Evolutionary conservation across 2,888 invertebrate species (phyloP), one percentile per base, ranked within the genome.

Genomic region (Perdita meconis): DNA sequence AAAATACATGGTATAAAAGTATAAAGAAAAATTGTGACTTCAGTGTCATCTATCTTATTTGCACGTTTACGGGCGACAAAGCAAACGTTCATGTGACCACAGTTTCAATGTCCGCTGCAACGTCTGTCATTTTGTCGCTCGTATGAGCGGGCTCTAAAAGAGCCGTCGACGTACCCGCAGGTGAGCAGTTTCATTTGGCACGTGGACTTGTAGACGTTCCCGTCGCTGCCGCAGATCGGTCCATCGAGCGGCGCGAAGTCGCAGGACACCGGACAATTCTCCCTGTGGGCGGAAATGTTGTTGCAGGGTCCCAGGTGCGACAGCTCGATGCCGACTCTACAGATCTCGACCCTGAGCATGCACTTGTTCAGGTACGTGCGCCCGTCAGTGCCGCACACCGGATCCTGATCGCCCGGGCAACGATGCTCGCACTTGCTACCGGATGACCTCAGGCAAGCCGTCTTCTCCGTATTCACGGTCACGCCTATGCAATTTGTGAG

Each of bases 141-240:
- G n/a, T n/a, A n/a, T n/a, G n/a, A n/a, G n/a, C n/a, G n/a, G n/a
- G n/a, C n/a, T n/a, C n/a, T n/a, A n/a, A n/a, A n/a, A n/a, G n/a
- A 19, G 5, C 6, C 2, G 19, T 47, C 16, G 8, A 47, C 94
- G 93, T 93, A 97, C 94, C 97, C 97, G 93, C 98, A 98, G 57
- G 98, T 98, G 30, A 96, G 94, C 74, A 97, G 94, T 89, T 97
- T 97, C 98, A 98, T 97, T 90, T 97, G 97, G 89, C 98, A 98
- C 1, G 97, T 97, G 87, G 96, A 98, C 89, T 96, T 96, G 93
- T 98, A 98, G 0, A 98, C 98, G 89, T 97, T 97, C 36, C 97
- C 98, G 89, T 98, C 97, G 71, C 97, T 97, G 2, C 97, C 98
- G 90, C 98, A 98, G 80, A 98, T 95, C 0, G 98, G 97, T 0